Percentiles rank a stretch among this genome's conserved stretches.
Conservation (phyloP, 2,888 invertebrate species). For the Noctuana brunneofusca region DNA sequence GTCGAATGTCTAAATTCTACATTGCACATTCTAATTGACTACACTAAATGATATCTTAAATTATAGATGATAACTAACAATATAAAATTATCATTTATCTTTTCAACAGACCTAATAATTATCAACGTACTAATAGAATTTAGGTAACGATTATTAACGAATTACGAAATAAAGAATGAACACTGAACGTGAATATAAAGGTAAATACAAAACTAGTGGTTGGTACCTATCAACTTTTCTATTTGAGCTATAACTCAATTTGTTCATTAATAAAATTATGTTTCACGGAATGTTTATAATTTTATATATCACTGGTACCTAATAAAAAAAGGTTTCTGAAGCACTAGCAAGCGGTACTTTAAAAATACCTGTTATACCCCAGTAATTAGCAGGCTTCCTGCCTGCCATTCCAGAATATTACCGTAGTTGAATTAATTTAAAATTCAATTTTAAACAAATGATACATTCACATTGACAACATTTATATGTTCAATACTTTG, state of each 20-base stretch:
- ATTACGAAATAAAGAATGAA: constrained; percentile 24
- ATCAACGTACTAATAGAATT: constrained; percentile 33
- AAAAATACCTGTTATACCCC: too few species aligned
- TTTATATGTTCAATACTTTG: too few species aligned
- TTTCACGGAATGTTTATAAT: neutral
- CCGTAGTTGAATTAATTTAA: neutral
- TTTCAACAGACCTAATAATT: constrained; percentile 35
- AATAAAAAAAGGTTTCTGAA: too few species aligned
- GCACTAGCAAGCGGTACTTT: too few species aligned
- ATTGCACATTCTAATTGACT: constrained; percentile 74
- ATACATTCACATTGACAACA: too few species aligned
- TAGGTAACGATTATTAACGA: constrained; percentile 36
- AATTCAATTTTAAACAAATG: neutral
- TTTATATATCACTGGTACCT: constrained; percentile 6
- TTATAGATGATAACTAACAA: constrained; percentile 30
- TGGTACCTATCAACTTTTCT: too few species aligned
- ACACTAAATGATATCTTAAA: constrained; percentile 38
- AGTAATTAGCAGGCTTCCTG: too few species aligned
- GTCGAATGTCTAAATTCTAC: constrained; percentile 64
- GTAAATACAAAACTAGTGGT: too few species aligned
- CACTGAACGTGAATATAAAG: too few species aligned
- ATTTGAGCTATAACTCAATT: too few species aligned
- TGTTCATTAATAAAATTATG: too few species aligned
- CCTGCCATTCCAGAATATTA: too few species aligned
- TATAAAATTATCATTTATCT: constrained; percentile 31